Percentiles rank a stretch among this genome's conserved stretches.
Conservation (phyloP, 2,797 vertebrate genomes). For the Petrocephalus sullivani region DNA sequence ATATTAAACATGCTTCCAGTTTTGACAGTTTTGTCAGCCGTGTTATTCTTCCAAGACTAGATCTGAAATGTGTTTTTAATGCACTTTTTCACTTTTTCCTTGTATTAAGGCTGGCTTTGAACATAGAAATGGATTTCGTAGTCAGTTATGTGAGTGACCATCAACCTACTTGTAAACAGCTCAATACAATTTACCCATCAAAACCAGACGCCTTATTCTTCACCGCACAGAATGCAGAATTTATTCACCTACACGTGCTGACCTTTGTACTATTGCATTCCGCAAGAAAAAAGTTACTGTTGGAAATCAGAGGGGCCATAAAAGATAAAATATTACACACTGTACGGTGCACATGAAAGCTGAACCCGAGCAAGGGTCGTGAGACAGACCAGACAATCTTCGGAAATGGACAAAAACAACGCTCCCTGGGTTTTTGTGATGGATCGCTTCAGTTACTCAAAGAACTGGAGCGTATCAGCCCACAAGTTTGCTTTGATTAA, state of each 20-base stretch:
- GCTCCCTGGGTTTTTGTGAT: not conserved
- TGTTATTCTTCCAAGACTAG: constrained; percentile 40
- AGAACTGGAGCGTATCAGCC: constrained; percentile 11
- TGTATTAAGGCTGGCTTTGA: not conserved
- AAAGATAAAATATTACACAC: not conserved
- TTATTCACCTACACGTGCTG: not conserved
- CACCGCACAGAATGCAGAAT: not conserved
- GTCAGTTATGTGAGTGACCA: not conserved
- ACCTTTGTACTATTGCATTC: not conserved
- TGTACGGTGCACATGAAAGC: not conserved
- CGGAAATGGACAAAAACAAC: constrained; percentile 2
- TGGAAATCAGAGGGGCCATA: not conserved
- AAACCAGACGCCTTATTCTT: not conserved
- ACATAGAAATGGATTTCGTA: not conserved
- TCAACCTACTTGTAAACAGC: not conserved
- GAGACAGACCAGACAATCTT: constrained; percentile 1
- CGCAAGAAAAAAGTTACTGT: not conserved
- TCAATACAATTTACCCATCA: not conserved
- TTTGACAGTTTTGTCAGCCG: constrained; percentile 74
- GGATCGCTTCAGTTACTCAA: not conserved
- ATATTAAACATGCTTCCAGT: constrained; percentile 99
- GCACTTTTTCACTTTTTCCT: not conserved
- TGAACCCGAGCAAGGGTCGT: not conserved
- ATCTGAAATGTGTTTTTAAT: constrained; percentile 14
- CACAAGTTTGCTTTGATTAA: constrained; percentile 34